Conservation (phyloP, 2,888 invertebrate species). For the Glomeris marginata region DNA sequence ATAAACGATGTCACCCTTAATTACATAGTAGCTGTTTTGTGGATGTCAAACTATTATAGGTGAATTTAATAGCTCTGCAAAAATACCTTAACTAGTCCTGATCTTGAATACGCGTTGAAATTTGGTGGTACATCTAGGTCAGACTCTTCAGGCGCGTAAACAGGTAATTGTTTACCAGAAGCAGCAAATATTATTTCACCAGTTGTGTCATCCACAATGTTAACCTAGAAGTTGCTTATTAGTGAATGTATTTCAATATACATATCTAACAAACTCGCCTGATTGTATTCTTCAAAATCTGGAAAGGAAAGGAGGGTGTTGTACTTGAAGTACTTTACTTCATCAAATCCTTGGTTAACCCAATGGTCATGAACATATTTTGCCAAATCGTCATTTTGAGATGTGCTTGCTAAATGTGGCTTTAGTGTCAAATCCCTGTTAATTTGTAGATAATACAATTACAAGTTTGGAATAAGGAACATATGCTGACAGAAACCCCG, state of each 20-base stretch:
- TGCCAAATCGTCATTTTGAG: constrained; percentile 7
- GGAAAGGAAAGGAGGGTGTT: constrained; percentile 13
- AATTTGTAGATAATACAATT: no score
- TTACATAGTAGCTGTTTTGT: no score
- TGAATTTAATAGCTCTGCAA: no score
- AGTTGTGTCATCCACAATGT: neutral
- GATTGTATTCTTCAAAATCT: neutral
- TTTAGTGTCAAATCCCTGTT: constrained; percentile 11
- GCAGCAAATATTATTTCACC: constrained; percentile 4
- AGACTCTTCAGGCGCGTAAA: neutral
- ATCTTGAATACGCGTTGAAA: constrained; percentile 22
- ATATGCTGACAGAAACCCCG: no score
- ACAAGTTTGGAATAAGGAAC: no score
- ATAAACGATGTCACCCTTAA: constrained; percentile 15
- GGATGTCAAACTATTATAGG: no score
- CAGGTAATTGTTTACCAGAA: constrained; percentile 3
- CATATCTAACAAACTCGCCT: constrained; percentile 1
- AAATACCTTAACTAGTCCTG: constrained; percentile 14
- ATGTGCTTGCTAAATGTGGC: constrained; percentile 12
- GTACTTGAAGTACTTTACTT: constrained; percentile 10
- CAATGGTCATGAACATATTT: constrained; percentile 6
- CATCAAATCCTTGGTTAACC: constrained; percentile 8
- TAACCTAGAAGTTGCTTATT: no score
- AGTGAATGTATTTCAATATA: no score
- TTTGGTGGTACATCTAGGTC: constrained; percentile 16